Percentiles rank a stretch among this genome's conserved stretches.
These are phyloP conservation scores for Rapana venosa DNA, from an alignment of 2,888 invertebrate species.

Conservation along the genomic window DNA sequence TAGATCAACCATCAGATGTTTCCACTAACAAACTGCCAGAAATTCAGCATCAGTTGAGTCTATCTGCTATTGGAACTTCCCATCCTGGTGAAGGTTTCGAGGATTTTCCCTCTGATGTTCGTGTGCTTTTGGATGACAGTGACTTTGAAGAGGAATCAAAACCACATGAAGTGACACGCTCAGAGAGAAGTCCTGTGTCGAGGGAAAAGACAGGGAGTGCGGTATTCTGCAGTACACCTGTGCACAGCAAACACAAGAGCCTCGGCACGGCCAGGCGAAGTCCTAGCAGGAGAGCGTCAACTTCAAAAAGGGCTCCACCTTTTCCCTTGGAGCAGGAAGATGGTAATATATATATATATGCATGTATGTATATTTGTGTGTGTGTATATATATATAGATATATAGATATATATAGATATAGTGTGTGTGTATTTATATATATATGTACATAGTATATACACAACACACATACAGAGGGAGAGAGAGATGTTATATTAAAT, in stretches of 20 bases:
- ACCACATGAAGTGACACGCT: background rate
- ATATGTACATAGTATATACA: no score
- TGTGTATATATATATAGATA: background rate
- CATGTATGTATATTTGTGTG: background rate
- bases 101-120: background rate
- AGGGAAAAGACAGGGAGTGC: background rate
- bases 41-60: background rate
- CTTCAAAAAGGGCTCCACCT: background rate
- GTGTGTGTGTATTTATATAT: no score
- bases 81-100: background rate
- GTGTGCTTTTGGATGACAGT: background rate
- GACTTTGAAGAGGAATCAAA: background rate
- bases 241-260: background rate
- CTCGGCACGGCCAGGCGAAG: background rate
- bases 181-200: background rate
- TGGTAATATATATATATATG: slow-evolving; percentile 22
- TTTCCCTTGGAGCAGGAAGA: background rate
- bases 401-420: no score
- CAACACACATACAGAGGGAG: no score
- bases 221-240: slow-evolving; percentile 30
- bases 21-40: background rate
- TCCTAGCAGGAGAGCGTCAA: background rate
- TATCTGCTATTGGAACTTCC: slow-evolving; percentile 9
- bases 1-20: background rate
- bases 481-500: no score